Evolutionary conservation across 2,113 vertebrate genomes (phyloP).

Genomic region (Embiotoca jacksoni): DNA sequence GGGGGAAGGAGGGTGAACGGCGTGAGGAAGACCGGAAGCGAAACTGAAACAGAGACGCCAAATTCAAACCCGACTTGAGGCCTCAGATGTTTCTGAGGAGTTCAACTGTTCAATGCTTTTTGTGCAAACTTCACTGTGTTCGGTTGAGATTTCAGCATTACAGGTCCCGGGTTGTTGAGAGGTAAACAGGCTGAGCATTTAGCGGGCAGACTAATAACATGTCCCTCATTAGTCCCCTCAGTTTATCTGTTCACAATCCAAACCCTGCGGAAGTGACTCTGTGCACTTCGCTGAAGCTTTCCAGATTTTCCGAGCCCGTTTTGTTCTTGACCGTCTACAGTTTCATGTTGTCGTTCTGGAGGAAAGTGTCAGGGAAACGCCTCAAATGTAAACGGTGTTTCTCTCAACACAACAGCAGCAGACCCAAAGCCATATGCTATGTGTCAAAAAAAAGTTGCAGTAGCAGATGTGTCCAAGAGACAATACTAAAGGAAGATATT

Average conservation of each 20-base stretch:
- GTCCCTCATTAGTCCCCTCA: neutral
- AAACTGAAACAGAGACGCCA: neutral
- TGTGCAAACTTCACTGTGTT: neutral
- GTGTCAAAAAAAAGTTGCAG: conserved; percentile 43
- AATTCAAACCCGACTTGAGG: neutral
- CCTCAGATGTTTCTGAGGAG: neutral
- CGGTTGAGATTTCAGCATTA: conserved; percentile 1
- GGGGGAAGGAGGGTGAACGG: neutral
- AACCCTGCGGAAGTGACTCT: neutral
- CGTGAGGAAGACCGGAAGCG: neutral
- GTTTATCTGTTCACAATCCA: neutral
- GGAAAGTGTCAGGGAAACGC: conserved; percentile 31
- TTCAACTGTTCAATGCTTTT: neutral
- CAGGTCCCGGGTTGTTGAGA: neutral
- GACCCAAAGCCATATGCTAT: conserved; percentile 49
- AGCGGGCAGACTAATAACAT: neutral
- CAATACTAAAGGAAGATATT: conserved; percentile 49
- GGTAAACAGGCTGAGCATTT: conserved; percentile 4
- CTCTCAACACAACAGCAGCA: conserved; percentile 43
- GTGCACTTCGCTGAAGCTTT: neutral
- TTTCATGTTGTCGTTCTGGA: neutral
- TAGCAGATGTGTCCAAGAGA: conserved; percentile 60
- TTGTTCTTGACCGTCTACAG: neutral
- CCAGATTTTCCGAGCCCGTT: neutral
- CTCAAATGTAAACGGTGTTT: conserved; percentile 35